These are phyloP conservation scores for Loriculus beryllinus DNA, from an alignment of 2,797 vertebrate genomes.

Conservation along the genomic window DNA sequence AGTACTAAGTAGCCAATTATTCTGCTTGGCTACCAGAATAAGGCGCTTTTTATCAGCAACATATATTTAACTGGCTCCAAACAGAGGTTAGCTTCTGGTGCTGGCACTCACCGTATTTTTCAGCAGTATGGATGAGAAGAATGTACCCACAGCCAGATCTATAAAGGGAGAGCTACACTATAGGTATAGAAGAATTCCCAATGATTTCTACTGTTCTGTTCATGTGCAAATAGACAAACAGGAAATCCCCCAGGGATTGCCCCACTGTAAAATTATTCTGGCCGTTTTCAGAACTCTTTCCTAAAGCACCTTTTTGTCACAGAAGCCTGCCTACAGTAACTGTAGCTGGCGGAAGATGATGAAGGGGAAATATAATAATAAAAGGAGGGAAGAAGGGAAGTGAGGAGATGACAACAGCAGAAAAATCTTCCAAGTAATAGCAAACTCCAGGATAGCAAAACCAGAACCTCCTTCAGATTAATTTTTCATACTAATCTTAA, in stretches of 20 bases:
- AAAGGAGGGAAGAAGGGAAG: slow-evolving; percentile 16
- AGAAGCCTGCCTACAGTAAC: slow-evolving; percentile 48
- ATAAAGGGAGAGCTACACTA: not conserved
- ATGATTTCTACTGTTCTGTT: slow-evolving; percentile 41
- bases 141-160: not conserved
- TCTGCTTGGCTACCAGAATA: not conserved
- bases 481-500: slow-evolving; percentile 73
- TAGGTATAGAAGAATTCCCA: slow-evolving; percentile 20
- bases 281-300: slow-evolving; percentile 48
- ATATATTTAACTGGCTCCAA: not conserved
- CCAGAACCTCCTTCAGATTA: slow-evolving; percentile 65
- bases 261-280: slow-evolving; percentile 63
- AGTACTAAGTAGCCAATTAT: not conserved
- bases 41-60: not conserved
- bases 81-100: not conserved
- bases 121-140: not conserved
- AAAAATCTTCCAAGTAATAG: slow-evolving; percentile 50
- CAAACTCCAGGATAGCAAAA: slow-evolving; percentile 54
- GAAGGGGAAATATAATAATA: slow-evolving; percentile 45
- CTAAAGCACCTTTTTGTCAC: slow-evolving; percentile 52
- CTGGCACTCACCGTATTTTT: not conserved
- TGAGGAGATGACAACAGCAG: slow-evolving; percentile 36
- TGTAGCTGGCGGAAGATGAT: slow-evolving; percentile 39
- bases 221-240: slow-evolving; percentile 26
- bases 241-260: slow-evolving; percentile 48